These are phyloP conservation scores for Fragum whitleyi DNA, from an alignment of 2,888 invertebrate genomes.

Conservation along the genomic window DNA sequence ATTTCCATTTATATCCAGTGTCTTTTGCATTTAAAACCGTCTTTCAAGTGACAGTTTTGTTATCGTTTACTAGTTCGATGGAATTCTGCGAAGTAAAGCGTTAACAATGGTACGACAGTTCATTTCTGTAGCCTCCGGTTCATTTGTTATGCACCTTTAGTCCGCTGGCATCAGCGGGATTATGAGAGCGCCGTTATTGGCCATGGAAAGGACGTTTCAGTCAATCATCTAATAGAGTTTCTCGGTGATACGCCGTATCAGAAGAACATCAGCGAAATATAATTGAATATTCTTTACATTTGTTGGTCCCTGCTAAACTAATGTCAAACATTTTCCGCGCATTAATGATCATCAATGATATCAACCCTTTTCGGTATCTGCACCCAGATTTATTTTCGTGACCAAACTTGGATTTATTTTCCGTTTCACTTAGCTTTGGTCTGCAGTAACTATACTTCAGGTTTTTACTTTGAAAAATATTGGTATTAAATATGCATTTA, in stretches of 20 bases:
- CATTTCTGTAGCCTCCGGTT: slow-evolving; percentile 59
- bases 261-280: slow-evolving; percentile 59
- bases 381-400: background rate
- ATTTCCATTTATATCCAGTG: no score
- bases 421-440: no score
- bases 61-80: no score
- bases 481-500: no score
- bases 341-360: slow-evolving; percentile 47
- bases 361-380: slow-evolving; percentile 12
- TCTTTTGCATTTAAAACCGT: no score
- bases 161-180: slow-evolving; percentile 57
- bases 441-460: no score
- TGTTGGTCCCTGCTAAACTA: slow-evolving; percentile 59
- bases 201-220: slow-evolving; percentile 51
- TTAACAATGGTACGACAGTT: slow-evolving; percentile 44
- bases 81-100: background rate
- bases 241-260: slow-evolving; percentile 50
- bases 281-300: slow-evolving; percentile 68
- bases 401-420: no score
- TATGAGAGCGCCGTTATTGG: slow-evolving; percentile 47
- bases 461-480: no score
- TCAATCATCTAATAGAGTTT: slow-evolving; percentile 63
- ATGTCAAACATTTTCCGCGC: slow-evolving; percentile 62
- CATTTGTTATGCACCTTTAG: slow-evolving; percentile 65
- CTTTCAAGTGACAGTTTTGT: no score